These are phyloP conservation scores for Xestia c-nigrum DNA, from an alignment of 2,888 invertebrate genomes.

Conservation along the genomic window DNA sequence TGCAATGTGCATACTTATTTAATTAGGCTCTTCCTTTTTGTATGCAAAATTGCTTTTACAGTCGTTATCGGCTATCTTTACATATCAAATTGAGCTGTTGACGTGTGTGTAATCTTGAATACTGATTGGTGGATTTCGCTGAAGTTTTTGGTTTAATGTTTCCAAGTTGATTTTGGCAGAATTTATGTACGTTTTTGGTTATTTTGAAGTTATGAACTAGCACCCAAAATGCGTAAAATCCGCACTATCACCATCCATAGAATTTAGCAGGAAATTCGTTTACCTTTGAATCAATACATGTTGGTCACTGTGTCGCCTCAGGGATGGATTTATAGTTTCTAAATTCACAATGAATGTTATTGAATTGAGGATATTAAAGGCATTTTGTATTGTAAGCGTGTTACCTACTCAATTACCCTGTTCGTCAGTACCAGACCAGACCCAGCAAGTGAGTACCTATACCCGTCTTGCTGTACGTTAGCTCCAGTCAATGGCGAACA, in stretches of 20 bases:
- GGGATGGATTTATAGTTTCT: too few relatives aligned
- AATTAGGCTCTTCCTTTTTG: conserved; percentile 64
- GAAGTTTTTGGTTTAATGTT: not conserved
- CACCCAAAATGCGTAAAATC: not conserved
- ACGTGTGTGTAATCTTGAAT: conserved; percentile 37
- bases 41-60: conserved; percentile 52
- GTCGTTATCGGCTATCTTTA: conserved; percentile 47
- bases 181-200: not conserved
- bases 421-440: too few relatives aligned
- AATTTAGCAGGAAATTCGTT: too few relatives aligned
- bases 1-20: conserved; percentile 53
- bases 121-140: conserved; percentile 3
- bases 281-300: too few relatives aligned
- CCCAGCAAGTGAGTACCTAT: too few relatives aligned
- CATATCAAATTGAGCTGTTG: conserved; percentile 47
- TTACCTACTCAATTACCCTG: too few relatives aligned
- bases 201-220: too few relatives aligned
- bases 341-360: not conserved
- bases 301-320: too few relatives aligned
- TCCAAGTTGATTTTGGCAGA: not conserved
- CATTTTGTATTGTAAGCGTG: not conserved
- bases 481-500: too few relatives aligned
- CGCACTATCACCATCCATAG: too few relatives aligned
- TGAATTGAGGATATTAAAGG: not conserved
- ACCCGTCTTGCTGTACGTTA: too few relatives aligned